A percentile compares a stretch with the other conserved stretches of the same genome.
phyloP scores from a whole-genome alignment of 2,113 vertebrate genomes.

The Myotis lucifugus region DNA sequence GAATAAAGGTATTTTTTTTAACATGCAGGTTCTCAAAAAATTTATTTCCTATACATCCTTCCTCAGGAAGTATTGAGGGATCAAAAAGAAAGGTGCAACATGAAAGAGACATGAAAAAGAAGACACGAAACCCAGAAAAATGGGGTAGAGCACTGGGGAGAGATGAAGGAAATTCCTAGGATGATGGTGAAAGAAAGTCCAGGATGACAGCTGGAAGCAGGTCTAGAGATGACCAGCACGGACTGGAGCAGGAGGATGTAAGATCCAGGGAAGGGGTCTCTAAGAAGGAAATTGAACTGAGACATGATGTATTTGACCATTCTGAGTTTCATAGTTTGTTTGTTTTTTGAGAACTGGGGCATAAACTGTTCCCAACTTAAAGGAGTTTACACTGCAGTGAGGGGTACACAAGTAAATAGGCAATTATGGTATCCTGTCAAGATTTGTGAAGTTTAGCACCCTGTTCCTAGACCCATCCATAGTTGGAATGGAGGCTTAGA shows the following conservation, averaged over 20 bases:
- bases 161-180: neutral
- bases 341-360: neutral
- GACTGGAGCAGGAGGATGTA: neutral
- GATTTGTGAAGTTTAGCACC: neutral
- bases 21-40: neutral
- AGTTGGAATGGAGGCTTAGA: slow-evolving; percentile 15
- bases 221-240: neutral
- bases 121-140: neutral
- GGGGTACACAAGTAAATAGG: neutral
- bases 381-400: neutral
- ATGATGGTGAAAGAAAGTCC: neutral
- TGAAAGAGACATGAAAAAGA: neutral
- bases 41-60: neutral
- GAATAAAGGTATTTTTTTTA: neutral
- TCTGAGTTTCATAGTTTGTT: neutral
- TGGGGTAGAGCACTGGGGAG: neutral
- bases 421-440: neutral
- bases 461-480: neutral
- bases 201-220: neutral
- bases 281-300: neutral
- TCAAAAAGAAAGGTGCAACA: neutral
- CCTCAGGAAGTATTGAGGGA: neutral
- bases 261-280: neutral
- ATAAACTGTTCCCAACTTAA: neutral
- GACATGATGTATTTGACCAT: neutral